phyloP scores from a whole-genome alignment of 2,113 vertebrate genomes.

The Leucoraja erinaceus region DNA sequence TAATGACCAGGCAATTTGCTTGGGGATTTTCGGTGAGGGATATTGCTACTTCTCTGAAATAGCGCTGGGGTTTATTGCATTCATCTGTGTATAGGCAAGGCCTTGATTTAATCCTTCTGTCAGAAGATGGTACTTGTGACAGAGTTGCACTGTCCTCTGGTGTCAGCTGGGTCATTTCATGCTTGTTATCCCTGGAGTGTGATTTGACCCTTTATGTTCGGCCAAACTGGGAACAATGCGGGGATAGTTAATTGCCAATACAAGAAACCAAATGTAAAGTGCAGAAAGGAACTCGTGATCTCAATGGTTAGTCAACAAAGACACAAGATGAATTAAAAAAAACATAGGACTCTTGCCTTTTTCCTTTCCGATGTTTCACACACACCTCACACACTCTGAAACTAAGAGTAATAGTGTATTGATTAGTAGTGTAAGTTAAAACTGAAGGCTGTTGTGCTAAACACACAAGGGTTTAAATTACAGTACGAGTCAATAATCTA shows the following conservation, averaged over 20 bases:
- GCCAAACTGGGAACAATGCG: background rate
- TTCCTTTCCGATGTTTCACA: background rate
- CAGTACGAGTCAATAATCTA: constrained; percentile 13
- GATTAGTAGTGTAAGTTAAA: constrained; percentile 6
- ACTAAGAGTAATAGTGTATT: background rate
- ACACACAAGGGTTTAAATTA: background rate
- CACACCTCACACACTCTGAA: background rate
- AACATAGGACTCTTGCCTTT: background rate
- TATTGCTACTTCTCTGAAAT: background rate
- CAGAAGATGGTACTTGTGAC: background rate
- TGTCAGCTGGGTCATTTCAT: background rate
- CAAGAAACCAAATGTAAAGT: background rate
- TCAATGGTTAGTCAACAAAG: background rate
- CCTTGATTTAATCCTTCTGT: background rate
- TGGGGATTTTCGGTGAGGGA: background rate
- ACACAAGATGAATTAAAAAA: background rate
- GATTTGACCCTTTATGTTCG: background rate
- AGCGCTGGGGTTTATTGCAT: background rate
- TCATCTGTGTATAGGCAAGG: background rate
- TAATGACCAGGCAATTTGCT: background rate
- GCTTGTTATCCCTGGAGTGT: background rate
- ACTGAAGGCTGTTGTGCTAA: background rate
- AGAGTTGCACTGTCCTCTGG: too few relatives aligned
- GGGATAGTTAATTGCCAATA: background rate
- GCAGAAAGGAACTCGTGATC: background rate